Evolutionary conservation across 2,113 vertebrate species (phyloP).

Genomic region (Mystacornis crossleyi): DNA sequence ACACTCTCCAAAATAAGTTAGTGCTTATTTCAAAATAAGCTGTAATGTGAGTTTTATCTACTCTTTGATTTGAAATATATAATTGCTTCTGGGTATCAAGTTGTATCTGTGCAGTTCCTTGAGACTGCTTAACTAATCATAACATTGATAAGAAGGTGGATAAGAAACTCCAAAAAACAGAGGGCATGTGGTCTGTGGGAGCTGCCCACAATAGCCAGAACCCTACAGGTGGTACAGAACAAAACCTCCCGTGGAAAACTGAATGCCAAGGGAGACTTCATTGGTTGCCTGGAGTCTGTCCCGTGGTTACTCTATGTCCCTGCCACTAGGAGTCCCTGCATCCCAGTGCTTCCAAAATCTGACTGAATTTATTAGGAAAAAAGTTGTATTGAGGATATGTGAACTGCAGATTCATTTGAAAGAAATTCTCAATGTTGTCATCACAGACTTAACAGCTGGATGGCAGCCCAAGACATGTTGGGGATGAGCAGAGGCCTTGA

Average conservation of each 20-base stretch:
- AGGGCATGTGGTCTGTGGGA: neutral
- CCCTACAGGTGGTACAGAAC: neutral
- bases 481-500: neutral
- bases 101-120: neutral
- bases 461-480: neutral
- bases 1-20: neutral
- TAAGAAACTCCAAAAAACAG: neutral
- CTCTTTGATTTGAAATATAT: neutral
- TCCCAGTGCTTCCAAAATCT: neutral
- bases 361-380: neutral
- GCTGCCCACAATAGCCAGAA: neutral
- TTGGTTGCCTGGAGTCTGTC: neutral
- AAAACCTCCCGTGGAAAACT: neutral
- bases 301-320: neutral
- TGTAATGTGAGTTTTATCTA: neutral
- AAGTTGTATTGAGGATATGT: neutral
- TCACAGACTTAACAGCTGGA: neutral
- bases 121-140: neutral
- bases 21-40: neutral
- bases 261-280: neutral
- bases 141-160: neutral
- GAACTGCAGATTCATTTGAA: neutral
- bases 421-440: neutral
- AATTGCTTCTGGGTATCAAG: neutral
- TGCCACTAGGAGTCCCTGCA: conserved; percentile 52